Base-by-base conservation (phyloP, 1,140 invertebrate genomes). In the Musca vetustissima region DNA sequence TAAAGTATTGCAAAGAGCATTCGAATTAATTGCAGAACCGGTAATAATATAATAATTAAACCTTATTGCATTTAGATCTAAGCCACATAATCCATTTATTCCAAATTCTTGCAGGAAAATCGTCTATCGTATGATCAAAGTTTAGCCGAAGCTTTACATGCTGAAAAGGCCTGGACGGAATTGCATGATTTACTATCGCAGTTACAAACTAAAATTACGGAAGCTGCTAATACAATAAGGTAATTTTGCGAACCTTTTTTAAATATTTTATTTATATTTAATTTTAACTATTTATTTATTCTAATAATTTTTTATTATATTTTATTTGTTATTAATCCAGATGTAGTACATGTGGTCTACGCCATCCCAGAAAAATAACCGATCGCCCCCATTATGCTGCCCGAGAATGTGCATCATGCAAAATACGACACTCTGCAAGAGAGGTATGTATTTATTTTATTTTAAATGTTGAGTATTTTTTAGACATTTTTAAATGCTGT, bases 1-100 rank as follows among this genome's bases (percentile, higher is more conserved):
- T 82, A 97, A 97, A 85, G 96, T 97, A 78, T 84, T 97, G 71
- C 93, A 95, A 71, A 92, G 95, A 80, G 95, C 95, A 24, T 97
- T 98, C 84, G 93, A 97, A 81, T 89, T 96, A 74, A 96, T 98
- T 75, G 95, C 95, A 15, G 93, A 96, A 85, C 92, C 95, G 73
- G 94, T 94, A 82, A 86, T 82, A 72, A 50, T 64, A 70, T 64
- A 66, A 28, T 21, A 8, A n/a, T 32, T 17, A 50, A 25, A 3
- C 15, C 11, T 7, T 15, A 48, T 19, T 22, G 9, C 1, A 24
- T 43, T 6, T 64, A 2, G 9, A 32, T 21, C 21, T 48, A 9
- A 64, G 47, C 21, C 3, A 28, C 3, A 28, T 28, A 25, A 17
- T 64, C 1, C 17, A 2, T 21, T 66, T 43, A 22, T 55, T 13